Base-by-base conservation (phyloP, 2,113 vertebrate genomes). In the Sardina pilchardus region DNA sequence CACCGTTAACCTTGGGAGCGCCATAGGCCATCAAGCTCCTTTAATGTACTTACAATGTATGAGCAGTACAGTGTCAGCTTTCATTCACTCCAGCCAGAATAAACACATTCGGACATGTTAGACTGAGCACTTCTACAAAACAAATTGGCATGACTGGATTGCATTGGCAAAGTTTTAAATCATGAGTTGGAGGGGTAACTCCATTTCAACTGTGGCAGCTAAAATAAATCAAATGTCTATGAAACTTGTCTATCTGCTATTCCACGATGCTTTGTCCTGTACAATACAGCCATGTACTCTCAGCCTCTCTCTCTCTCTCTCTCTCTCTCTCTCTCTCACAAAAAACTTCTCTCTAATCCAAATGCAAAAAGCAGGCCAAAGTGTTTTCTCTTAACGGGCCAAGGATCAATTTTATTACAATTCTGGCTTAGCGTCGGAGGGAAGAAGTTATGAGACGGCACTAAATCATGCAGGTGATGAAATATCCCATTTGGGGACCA, bases 331-430 rank as follows among this genome's bases (percentile, higher is more conserved):
- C 63, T 34, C n/a, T 30, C 63, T 71, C 63, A 2, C 63, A 63
- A 21, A 26, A 24, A 63, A 63, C 56, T 56, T 71, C 48, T 48
- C 43, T 89, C 85, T 84, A 86, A 86, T 88, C 67, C 86, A 82
- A 36, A 47, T 84, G 67, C 83, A 87, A 67, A 84, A 88, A 84
- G 80, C 3, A 85, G 45, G 82, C 83, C 83, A 87, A 83, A 87
- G 86, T 83, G 85, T 80, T 82, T 87, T 91, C 86, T 83, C 44
- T 84, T 87, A 88, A 92, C 85, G 86, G 84, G 84, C 85, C 87
- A 89, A 87, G 83, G 86, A 90, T 91, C 81, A 84, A 89, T 91
- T 90, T 92, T 83, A 91, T 92, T 91, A 91, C 88, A 88, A 87
- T 89, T 90, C 89, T 90, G 87, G 84, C 84, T 86, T 59, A 84